Base-by-base conservation (phyloP, 2,888 invertebrate species). In the Drosophila meridionalis region DNA sequence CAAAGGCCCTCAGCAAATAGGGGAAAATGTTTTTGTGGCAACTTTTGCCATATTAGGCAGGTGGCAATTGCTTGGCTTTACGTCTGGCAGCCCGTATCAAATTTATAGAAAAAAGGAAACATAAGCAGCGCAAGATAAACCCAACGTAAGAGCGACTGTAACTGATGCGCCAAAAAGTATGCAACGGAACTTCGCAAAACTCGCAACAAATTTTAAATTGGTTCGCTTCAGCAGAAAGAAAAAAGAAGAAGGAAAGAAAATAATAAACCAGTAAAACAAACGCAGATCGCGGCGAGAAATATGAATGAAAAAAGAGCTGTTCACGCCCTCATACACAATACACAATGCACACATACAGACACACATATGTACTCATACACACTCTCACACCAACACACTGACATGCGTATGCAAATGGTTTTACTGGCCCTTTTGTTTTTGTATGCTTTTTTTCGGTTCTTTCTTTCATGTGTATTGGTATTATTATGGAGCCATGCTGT, bases 171-270 rank as follows among this genome's bases (percentile, higher is more conserved):
- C 76, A 76, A 77, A 84, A 85, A 74, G 78, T 78, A 76, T 81
- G 83, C 82, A 78, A 69, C 69, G 70, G 63, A 73, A 71, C 65
- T 86, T 69, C 67, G 72, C 76, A 79, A 79, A 87, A 86, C 73
- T 87, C 82, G 80, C 82, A 88, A 87, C 88, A 87, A 87, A 88
- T 87, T 87, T 87, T 80, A 87, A 87, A 87, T 88, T 87, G 88
- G 84, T 87, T 88, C 77, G 75, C 80, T 69, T 65, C 43, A 69
- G 65, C 79, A 61, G 56, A 73, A 72, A 64, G 69, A 71, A 56
- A 62, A 69, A 76, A 63, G 45, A 42, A 7, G 2, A 26, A 40
- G 7, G n/a, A 38, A 68, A 63, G 45, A 56, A 2, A 14, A 28
- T 12, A 28, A 32, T 32, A 40, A 56, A 40, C 5, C 30, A 56